Base-by-base conservation (phyloP, 2,113 vertebrate genomes). In the Oncorhynchus nerka region DNA sequence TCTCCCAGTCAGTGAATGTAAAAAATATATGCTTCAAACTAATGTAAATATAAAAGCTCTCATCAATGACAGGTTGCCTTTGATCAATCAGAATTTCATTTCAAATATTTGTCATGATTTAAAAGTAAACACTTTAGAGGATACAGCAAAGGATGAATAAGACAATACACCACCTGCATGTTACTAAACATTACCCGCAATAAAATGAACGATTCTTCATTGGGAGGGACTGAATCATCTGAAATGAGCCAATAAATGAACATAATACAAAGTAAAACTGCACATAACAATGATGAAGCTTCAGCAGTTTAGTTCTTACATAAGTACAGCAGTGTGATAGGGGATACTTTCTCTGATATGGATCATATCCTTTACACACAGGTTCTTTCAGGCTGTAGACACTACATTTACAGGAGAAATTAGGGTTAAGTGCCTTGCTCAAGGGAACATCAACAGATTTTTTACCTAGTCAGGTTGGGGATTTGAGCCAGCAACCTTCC, bases 191-290 rank as follows among this genome's bases (percentile, higher is more conserved):
- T 19, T 19, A 4, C 4, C 51, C 12, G 5, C 12, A 55, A 55
- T 55, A 19, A 7, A 19, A 55, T 16, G 5, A 55, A 55, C 19
- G 16, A 55, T 45, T 45, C 51, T 4, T 7, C 51, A 19, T 55
- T 19, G 4, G 51, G 51, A 55, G 16, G 16, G 16, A 62, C 7
- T 61, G 12, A 61, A 22, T 7, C n/a, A 24, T 75, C 28, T 20
- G 67, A 19, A 75, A 76, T 74, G 15, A 45, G 57, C 75, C 81
- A 87, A 82, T 49, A 75, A 61, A 76, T 70, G n/a, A 30, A 32
- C 73, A 75, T 79, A 39, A 71, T 78, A 0, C 15, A 65, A n/a
- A 34, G 16, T 51, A 13, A 34, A 68, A 30, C 66, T 55, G 1
- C 13, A 11, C 66, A 57, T 51, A 4, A 19, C 74, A 26, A 4